Evolutionary conservation across 2,888 invertebrate genomes (phyloP).

Genomic region (Amitus sp.): DNA sequence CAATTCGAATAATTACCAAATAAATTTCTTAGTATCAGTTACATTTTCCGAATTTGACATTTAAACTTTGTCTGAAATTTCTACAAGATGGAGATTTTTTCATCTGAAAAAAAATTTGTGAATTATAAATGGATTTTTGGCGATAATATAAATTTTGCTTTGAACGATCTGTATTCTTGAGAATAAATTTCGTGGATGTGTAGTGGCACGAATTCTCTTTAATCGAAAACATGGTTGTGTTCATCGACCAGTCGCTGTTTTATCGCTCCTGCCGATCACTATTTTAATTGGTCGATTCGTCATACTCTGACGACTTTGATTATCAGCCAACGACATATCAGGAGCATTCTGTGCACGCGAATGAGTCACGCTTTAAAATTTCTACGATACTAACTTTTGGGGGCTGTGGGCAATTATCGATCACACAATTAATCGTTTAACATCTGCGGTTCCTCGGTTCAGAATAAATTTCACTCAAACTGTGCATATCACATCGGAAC

Average conservation of each 20-base stretch:
- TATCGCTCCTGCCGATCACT: slow-evolving; percentile 60
- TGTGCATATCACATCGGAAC: not conserved
- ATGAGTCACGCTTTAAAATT: slow-evolving; percentile 61
- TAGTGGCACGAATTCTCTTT: slow-evolving; percentile 31
- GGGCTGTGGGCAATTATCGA: slow-evolving; percentile 55
- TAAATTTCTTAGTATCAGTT: too few relatives aligned
- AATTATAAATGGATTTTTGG: too few relatives aligned
- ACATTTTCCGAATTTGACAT: too few relatives aligned
- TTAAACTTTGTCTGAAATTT: too few relatives aligned
- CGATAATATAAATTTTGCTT: not conserved
- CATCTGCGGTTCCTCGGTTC: slow-evolving; percentile 38
- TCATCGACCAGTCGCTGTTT: slow-evolving; percentile 55
- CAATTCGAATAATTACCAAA: too few relatives aligned
- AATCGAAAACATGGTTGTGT: slow-evolving; percentile 48
- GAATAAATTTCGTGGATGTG: not conserved
- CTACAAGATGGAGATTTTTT: not conserved
- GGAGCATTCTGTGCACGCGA: slow-evolving; percentile 54
- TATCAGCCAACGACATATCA: slow-evolving; percentile 61
- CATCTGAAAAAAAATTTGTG: not conserved
- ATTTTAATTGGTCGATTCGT: slow-evolving; percentile 65
- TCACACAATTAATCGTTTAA: slow-evolving; percentile 55
- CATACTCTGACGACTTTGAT: slow-evolving; percentile 64
- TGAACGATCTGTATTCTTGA: not conserved
- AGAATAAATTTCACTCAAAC: slow-evolving; percentile 19
- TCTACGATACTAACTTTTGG: slow-evolving; percentile 41